Evolutionary conservation across 2,888 invertebrate species (phyloP).

Genomic region (Trilocha varians): DNA sequence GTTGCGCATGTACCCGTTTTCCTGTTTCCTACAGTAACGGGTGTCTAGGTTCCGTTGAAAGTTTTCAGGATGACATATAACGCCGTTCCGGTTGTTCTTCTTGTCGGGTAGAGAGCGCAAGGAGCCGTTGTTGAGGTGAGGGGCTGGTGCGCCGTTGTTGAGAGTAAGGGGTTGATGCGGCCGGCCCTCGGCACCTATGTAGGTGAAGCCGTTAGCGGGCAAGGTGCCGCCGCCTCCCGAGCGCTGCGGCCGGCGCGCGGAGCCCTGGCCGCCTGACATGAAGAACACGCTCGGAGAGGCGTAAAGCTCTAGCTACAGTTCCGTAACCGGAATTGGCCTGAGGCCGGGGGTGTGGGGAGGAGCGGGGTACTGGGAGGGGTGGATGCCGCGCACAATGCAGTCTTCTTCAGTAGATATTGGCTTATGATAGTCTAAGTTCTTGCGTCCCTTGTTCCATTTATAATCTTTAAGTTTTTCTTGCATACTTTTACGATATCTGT

Average conservation of each 20-base stretch:
- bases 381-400: conserved; percentile 81
- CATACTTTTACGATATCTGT: conserved; percentile 85
- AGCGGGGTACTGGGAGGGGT: conserved; percentile 68
- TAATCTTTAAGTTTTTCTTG: conserved; percentile 87
- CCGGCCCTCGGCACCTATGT: conserved; percentile 79
- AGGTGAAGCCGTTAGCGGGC: conserved; percentile 83
- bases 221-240: conserved; percentile 75
- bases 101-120: conserved; percentile 64
- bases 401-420: conserved; percentile 89
- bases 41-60: conserved; percentile 67
- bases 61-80: conserved; percentile 63
- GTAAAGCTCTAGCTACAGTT: conserved; percentile 97
- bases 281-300: conserved; percentile 88
- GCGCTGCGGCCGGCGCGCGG: conserved; percentile 64
- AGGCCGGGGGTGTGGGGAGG: conserved; percentile 66
- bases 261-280: conserved; percentile 76
- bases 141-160: conserved; percentile 68
- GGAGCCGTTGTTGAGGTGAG: conserved; percentile 67
- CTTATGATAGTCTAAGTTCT: conserved; percentile 92
- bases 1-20: conserved; percentile 65
- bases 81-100: conserved; percentile 60
- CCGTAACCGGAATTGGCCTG: conserved; percentile 88
- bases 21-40: conserved; percentile 66
- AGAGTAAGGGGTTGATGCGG: conserved; percentile 63
- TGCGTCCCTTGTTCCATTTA: conserved; percentile 85